Base-by-base conservation (phyloP, 2,888 invertebrate species). In the Lagria hirta region DNA sequence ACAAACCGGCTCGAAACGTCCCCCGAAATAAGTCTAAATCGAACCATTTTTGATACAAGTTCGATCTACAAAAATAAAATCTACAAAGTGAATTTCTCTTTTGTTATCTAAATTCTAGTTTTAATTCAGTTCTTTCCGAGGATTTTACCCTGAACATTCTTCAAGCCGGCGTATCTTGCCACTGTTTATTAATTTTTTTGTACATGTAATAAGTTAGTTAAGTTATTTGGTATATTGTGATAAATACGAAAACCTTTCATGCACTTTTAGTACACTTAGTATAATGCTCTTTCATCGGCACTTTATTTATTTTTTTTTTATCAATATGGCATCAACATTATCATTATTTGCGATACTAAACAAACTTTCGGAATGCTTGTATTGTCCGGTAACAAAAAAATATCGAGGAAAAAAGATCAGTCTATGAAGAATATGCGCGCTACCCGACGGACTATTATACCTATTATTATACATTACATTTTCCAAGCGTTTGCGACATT, bases 41-140 rank as follows among this genome's bases (percentile, higher is more conserved):
- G 54, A 55, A 56, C 51, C 55, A 49, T 50, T n/a, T n/a, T 55
- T 55, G 53, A 54, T 57, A 58, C 55, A 51, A 49, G 52, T 55
- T 52, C 58, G 52, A 54, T 38, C 55, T 59, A 60, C 53, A 62
- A 64, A 63, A 64, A 62, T 61, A 63, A 62, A 60, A 52, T 60
- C 56, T 60, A 61, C 54, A 56, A n/a, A 50, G 24, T 42, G 28
- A 24, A n/a, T n/a, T n/a, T n/a, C n/a, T n/a, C n/a, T n/a, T n/a
- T n/a, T n/a, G n/a, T n/a, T n/a, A n/a, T n/a, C n/a, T 44, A 43
- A 40, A 46, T 36, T n/a, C n/a, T 47, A 42, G 37, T 46, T 45
- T 49, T 38, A n/a, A 11, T 18, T 62, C 62, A 60, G 60, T 61
- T 57, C 58, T 57, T 55, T 55, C 55, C 57, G 60, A 58, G 54